Conservation (phyloP, 2,797 vertebrate species). For the Eulemur albifrons region DNA sequence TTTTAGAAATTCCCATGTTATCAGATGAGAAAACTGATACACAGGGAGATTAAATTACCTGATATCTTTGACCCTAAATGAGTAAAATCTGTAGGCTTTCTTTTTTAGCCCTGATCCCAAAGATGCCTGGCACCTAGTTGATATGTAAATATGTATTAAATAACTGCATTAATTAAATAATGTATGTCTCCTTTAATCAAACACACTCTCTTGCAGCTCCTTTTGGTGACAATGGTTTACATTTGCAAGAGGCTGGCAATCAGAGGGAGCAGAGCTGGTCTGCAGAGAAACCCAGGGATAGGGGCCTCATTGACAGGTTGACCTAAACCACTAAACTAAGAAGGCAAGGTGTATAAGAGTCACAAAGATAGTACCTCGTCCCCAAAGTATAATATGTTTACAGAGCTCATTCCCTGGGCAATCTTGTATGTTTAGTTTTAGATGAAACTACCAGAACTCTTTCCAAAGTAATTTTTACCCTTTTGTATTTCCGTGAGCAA, state of each 20-base stretch:
- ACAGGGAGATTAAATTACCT: neutral
- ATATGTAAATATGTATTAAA: neutral
- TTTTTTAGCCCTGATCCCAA: neutral
- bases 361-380: neutral
- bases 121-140: neutral
- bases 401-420: neutral
- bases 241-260: neutral
- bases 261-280: neutral
- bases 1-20: neutral
- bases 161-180: neutral
- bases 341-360: neutral
- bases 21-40: neutral
- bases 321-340: neutral
- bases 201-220: neutral
- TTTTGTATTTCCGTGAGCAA: slow-evolving; percentile 26
- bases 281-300: neutral
- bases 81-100: neutral
- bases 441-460: neutral
- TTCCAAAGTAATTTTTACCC: neutral
- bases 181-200: neutral
- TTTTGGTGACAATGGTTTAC: neutral
- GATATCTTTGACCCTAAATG: neutral
- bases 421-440: neutral
- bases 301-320: neutral
- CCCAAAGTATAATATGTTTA: neutral